phyloP scores from a whole-genome alignment of 2,113 vertebrate genomes.

The Neodontobutis hainanensis region DNA sequence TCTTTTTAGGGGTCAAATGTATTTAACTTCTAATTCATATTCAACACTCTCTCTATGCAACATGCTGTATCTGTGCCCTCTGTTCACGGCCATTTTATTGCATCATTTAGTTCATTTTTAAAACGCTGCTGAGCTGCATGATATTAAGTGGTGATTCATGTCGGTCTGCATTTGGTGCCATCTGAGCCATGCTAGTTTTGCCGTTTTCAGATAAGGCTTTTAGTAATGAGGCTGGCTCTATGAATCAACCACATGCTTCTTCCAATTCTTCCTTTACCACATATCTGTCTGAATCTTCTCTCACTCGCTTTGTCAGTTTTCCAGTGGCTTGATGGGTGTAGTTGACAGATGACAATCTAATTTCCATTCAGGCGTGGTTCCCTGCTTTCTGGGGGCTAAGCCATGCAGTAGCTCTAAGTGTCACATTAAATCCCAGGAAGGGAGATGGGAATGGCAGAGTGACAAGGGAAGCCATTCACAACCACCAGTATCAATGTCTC shows the following conservation, averaged over 20 bases:
- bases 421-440: conserved; percentile 74
- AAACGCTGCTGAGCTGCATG: conserved; percentile 28
- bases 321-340: conserved; percentile 63
- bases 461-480: conserved; percentile 68
- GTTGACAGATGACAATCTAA: conserved; percentile 77
- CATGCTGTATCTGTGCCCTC: conserved; percentile 1
- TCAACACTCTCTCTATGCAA: conserved; percentile 3
- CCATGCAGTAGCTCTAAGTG: conserved; percentile 74
- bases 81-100: conserved; percentile 1
- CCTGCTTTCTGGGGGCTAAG: conserved; percentile 67
- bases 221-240: conserved; percentile 30
- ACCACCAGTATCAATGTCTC: conserved; percentile 65
- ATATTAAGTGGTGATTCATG: conserved; percentile 32
- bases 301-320: conserved; percentile 60
- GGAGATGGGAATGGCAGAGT: conserved; percentile 61
- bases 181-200: conserved; percentile 28
- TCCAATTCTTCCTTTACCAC: conserved; percentile 53
- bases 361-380: conserved; percentile 68
- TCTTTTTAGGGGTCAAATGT: conserved; percentile 1
- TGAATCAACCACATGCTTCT: conserved; percentile 30
- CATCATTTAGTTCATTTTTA: conserved; percentile 17
- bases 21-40: conserved; percentile 10
- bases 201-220: conserved; percentile 40
- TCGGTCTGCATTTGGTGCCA: conserved; percentile 41
- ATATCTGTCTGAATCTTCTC: conserved; percentile 57